phyloP scores from a whole-genome alignment of 2,113 vertebrate species.

The Ginglymostoma cirratum region DNA sequence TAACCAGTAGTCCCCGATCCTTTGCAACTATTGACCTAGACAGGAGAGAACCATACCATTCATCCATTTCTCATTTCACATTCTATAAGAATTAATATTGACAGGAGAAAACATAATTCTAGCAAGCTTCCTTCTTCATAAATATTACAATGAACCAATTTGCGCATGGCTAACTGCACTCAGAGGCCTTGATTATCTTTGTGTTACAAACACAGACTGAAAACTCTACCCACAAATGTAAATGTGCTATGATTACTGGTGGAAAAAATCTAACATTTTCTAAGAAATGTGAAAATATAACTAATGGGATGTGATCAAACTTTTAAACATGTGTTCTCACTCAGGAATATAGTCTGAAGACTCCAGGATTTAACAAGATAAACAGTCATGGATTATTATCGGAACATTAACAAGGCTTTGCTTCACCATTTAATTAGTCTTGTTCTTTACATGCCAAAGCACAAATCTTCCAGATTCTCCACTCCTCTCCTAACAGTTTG shows the following conservation, averaged over 20 bases:
- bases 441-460: background rate
- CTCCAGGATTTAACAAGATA: background rate
- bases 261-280: background rate
- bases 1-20: background rate
- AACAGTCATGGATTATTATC: background rate
- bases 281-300: background rate
- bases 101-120: background rate
- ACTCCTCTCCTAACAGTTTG: background rate
- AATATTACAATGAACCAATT: background rate
- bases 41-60: background rate
- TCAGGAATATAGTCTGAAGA: background rate
- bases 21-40: background rate
- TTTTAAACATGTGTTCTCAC: slow-evolving; percentile 10
- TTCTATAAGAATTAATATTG: background rate
- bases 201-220: background rate
- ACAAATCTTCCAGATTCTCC: background rate
- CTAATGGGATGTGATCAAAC: background rate
- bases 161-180: background rate
- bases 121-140: background rate
- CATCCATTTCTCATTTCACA: background rate
- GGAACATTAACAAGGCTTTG: background rate
- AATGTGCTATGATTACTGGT: background rate
- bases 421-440: background rate
- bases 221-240: background rate
- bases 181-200: background rate